Percentiles rank a stretch among this genome's conserved stretches.
Evolutionary conservation across 2,113 vertebrate species (phyloP).

Genomic region (Oxyura jamaicensis): DNA sequence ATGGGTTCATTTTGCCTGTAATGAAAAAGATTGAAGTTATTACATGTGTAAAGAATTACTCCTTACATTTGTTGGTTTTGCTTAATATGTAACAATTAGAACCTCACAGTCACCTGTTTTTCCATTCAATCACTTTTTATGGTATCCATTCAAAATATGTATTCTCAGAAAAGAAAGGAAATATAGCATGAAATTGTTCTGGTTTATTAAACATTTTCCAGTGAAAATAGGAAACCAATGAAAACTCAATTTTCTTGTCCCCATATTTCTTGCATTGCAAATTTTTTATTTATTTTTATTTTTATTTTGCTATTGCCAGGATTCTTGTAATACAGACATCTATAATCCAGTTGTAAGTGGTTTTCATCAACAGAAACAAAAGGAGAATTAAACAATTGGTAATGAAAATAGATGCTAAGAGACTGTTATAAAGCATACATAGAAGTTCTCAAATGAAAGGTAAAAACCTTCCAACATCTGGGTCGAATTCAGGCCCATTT

Average conservation of each 20-base stretch:
- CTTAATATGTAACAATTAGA: background rate
- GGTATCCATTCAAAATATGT: background rate
- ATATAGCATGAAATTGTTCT: background rate
- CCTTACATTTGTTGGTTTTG: background rate
- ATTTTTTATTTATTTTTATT: background rate
- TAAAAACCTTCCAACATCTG: background rate
- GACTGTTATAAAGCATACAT: background rate
- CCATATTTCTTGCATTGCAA: rapidly evolving
- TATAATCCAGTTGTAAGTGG: background rate
- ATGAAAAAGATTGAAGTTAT: background rate
- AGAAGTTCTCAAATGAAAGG: background rate
- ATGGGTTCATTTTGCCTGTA: background rate
- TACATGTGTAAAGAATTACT: background rate
- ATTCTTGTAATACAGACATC: background rate
- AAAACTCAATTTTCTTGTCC: background rate
- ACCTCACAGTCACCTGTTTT: background rate
- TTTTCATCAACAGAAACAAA: background rate
- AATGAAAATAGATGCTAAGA: background rate
- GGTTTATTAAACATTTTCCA: background rate
- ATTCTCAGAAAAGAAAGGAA: background rate
- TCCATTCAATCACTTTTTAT: background rate
- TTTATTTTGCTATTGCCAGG: too few species aligned
- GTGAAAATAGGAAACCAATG: background rate
- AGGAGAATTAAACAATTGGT: background rate
- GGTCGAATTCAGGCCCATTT: background rate